phyloP scores from a whole-genome alignment of 2,888 invertebrate genomes.

The Heliconius ethilla region DNA sequence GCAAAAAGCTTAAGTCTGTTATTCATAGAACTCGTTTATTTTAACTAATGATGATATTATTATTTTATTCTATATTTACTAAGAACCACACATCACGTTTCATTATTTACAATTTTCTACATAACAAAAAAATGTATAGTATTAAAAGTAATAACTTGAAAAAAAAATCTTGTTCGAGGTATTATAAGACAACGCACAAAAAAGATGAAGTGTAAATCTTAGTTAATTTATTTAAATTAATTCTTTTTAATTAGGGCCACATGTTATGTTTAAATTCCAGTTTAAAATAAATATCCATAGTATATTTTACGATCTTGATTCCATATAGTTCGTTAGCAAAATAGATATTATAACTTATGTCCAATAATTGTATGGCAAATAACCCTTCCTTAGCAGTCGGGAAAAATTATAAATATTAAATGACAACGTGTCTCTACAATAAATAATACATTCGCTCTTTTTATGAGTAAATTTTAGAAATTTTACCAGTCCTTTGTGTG shows the following conservation, averaged over 20 bases:
- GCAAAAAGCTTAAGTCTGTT: not conserved
- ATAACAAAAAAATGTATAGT: not conserved
- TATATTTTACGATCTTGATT: not conserved
- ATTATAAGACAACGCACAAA: not conserved
- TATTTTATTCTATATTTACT: not conserved
- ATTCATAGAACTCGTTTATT: slow-evolving; percentile 13
- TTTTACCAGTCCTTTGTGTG: no score
- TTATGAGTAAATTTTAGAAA: no score
- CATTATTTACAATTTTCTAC: not conserved
- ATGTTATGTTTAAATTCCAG: not conserved
- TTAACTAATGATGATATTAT: not conserved
- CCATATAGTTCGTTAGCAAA: not conserved
- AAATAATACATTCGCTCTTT: no score
- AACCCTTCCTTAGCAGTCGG: no score
- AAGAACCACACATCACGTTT: not conserved
- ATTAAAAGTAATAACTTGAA: no score
- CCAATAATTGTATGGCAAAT: no score
- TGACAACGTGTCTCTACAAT: no score
- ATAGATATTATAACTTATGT: no score
- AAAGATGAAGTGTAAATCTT: not conserved
- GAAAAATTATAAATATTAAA: no score
- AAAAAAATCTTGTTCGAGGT: not conserved
- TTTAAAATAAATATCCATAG: not conserved
- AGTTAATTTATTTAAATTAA: not conserved
- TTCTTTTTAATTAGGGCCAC: not conserved